A percentile compares a stretch with the other conserved stretches of the same genome.
Evolutionary conservation across 1,140 invertebrate species (phyloP).

Genomic region (Phymastichus coffea): DNA sequence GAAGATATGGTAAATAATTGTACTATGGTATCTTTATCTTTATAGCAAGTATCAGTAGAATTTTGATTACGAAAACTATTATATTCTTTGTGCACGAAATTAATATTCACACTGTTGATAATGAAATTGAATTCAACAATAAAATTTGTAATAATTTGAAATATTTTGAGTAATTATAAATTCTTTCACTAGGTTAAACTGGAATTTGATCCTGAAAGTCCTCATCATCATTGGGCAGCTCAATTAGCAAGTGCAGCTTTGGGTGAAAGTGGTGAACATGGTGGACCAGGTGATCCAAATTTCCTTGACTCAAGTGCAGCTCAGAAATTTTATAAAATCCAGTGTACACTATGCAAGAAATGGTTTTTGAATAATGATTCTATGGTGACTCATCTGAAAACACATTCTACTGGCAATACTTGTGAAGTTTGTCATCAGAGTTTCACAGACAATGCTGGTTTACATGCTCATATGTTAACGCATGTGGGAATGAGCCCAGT

Average conservation of each 20-base stretch:
- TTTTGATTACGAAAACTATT: neutral
- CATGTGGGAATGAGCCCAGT: constrained; percentile 60
- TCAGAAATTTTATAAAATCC: constrained; percentile 54
- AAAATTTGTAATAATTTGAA: too few species aligned
- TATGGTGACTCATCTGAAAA: constrained; percentile 50
- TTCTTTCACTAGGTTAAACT: constrained; percentile 52
- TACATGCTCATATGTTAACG: constrained; percentile 56
- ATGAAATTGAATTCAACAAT: too few species aligned
- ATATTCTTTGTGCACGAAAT: neutral
- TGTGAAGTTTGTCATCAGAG: constrained; percentile 58
- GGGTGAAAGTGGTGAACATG: constrained; percentile 44
- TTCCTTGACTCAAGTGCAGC: constrained; percentile 31
- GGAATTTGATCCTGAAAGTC: constrained; percentile 47
- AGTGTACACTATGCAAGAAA: constrained; percentile 52
- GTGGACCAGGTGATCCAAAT: constrained; percentile 4
- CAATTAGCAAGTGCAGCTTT: constrained; percentile 42
- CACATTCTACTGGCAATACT: constrained; percentile 45
- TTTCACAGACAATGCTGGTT: constrained; percentile 49
- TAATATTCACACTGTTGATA: neutral
- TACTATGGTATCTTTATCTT: too few species aligned
- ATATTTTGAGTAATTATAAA: too few species aligned
- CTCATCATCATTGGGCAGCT: constrained; percentile 48
- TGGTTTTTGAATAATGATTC: constrained; percentile 55
- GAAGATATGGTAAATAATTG: constrained; percentile 52
- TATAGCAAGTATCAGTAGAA: too few species aligned